Conservation (phyloP, 2,797 vertebrate species). For the Linurgus olivaceus region DNA sequence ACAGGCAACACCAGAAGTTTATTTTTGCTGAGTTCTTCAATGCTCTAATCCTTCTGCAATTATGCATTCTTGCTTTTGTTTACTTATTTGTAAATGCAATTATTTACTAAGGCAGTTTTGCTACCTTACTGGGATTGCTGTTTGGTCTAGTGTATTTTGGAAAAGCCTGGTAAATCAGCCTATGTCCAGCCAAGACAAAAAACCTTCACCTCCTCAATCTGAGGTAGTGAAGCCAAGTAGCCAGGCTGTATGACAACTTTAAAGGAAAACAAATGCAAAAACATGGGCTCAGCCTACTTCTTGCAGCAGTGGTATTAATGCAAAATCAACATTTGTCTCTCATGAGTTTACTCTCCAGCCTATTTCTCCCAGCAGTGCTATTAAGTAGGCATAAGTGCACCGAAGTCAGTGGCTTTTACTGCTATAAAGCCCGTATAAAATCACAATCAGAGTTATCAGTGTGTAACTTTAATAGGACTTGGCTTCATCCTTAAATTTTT, state of each 20-base stretch:
- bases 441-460: background rate
- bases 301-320: background rate
- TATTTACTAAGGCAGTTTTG: background rate
- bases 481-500: background rate
- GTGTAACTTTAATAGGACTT: background rate
- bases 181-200: background rate
- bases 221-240: background rate
- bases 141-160: background rate
- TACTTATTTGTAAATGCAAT: background rate
- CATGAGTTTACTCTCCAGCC: background rate
- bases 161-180: background rate
- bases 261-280: background rate
- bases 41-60: background rate
- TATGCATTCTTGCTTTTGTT: background rate
- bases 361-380: background rate
- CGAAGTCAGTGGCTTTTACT: background rate
- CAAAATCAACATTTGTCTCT: background rate
- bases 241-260: background rate
- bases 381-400: background rate
- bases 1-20: background rate
- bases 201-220: background rate
- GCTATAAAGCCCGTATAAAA: background rate
- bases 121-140: background rate
- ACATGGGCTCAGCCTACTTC: background rate
- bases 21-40: background rate